phyloP scores from a whole-genome alignment of 1,140 invertebrate species.

The fruit fly (Drosophila melanogaster) region DNA sequence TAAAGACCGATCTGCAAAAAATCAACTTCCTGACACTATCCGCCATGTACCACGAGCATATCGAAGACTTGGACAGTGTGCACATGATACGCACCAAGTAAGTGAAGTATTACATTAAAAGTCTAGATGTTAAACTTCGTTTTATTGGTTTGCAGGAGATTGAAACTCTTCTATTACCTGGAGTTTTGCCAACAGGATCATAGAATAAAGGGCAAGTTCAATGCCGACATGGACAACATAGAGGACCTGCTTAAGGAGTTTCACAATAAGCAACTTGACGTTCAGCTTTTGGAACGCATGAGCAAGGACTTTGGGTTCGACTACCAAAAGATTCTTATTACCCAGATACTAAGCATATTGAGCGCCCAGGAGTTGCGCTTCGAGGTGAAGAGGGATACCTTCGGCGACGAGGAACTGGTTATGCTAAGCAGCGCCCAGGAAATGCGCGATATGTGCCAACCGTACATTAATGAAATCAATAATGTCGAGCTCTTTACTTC shows the following conservation, averaged over 20 bases:
- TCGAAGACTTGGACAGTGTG: slow-evolving; percentile 59
- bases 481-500: slow-evolving; percentile 67
- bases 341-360: slow-evolving; percentile 75
- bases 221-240: slow-evolving; percentile 75
- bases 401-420: slow-evolving; percentile 78
- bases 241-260: slow-evolving; percentile 76
- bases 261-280: slow-evolving; percentile 71
- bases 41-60: slow-evolving; percentile 74
- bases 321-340: slow-evolving; percentile 74
- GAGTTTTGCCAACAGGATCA: slow-evolving; percentile 81
- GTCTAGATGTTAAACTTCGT: not conserved
- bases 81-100: slow-evolving; percentile 64
- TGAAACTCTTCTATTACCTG: slow-evolving; percentile 78
- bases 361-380: slow-evolving; percentile 71
- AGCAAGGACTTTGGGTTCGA: slow-evolving; percentile 77
- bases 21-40: slow-evolving; percentile 74
- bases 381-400: slow-evolving; percentile 70
- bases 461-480: slow-evolving; percentile 76
- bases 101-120: not conserved
- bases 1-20: slow-evolving; percentile 75
- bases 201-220: slow-evolving; percentile 65
- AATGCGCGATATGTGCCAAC: slow-evolving; percentile 73
- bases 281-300: slow-evolving; percentile 71
- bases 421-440: slow-evolving; percentile 67
- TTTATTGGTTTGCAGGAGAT: slow-evolving; percentile 46